Evolutionary conservation across 2,888 invertebrate species (phyloP), one percentile per base, ranked within the genome.

Genomic region (Eulithis prunata): DNA sequence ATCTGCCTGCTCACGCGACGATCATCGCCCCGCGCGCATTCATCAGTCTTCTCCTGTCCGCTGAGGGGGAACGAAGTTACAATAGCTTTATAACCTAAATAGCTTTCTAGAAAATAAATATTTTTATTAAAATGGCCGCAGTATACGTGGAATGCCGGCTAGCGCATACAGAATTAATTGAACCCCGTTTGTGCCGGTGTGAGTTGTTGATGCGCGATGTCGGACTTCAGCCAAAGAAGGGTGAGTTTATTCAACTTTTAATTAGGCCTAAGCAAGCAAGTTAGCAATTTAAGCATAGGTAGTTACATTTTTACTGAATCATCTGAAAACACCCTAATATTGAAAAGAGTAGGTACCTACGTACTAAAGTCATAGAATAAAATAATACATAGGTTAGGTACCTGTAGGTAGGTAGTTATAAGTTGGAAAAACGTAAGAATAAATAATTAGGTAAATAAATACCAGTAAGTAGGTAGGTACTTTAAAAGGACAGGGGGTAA

Each of bases 71-170:
- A 56, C 32, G 45, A 49, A 13, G 28, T 43, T 36, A 8, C 36
- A 45, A 47, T 47, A 57, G 14, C 21, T 7, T 46, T 14, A 54
- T 14, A 55, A 43, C 21, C n/a, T n/a, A n/a, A n/a, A n/a, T n/a
- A n/a, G n/a, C n/a, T n/a, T n/a, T n/a, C n/a, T n/a, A n/a, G n/a
- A n/a, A 55, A 55, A 49, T 8, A 46, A 13, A 46, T 21, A 21
- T n/a, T 41, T 52, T 51, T 51, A 52, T 46, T 46, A 51, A 4
- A 36, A 66, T 64, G 63, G 67, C 71, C 0, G 67, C 71, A 2
- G 66, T 70, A 28, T 73, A 38, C 32, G 57, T 71, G 36, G 60
- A 70, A 49, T 73, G 73, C 51, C 63, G 58, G 21, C 32, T 70
- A 8, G 64, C 70, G 0, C 68, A 73, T 64, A 60, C 59, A 36